Conservation (phyloP, 92 coral and sea anemone genomes). For the Metridium senile region DNA sequence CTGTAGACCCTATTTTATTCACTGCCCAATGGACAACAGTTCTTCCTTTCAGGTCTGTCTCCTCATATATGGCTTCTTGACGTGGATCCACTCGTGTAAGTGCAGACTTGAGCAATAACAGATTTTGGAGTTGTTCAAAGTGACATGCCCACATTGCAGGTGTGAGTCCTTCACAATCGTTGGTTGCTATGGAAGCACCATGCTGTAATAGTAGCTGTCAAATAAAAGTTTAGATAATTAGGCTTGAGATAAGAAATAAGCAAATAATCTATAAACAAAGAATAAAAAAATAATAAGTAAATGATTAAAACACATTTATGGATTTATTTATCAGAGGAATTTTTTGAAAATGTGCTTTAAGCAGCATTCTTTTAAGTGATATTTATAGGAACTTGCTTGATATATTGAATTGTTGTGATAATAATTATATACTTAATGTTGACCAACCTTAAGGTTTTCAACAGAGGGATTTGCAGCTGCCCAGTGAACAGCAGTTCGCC, state of each 20-base stretch:
- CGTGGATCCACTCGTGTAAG: slow-evolving; percentile 80
- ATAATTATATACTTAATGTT: no score
- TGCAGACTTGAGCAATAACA: slow-evolving; percentile 63
- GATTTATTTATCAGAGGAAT: no score
- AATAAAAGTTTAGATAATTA: no score
- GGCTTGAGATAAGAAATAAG: not conserved
- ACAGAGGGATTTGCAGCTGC: slow-evolving; percentile 79
- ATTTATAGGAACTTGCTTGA: no score
- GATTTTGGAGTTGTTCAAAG: slow-evolving; percentile 78
- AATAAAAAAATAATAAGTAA: not conserved
- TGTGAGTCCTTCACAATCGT: slow-evolving; percentile 80
- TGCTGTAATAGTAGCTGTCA: slow-evolving; percentile 73
- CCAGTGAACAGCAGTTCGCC: slow-evolving; percentile 92
- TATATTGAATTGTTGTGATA: no score
- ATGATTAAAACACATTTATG: no score
- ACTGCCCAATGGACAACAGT: slow-evolving; percentile 93
- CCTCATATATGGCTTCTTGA: slow-evolving; percentile 80
- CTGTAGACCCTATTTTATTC: slow-evolving; percentile 65
- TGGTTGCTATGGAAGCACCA: slow-evolving; percentile 75
- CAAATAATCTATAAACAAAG: not conserved
- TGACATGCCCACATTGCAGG: slow-evolving; percentile 99
- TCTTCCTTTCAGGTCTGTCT: slow-evolving; percentile 77
- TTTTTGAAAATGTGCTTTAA: no score
- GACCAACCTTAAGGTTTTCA: slow-evolving; percentile 85
- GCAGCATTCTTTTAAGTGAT: no score